Base-by-base conservation (phyloP, 1,140 invertebrate species). In the Euura lappo region DNA sequence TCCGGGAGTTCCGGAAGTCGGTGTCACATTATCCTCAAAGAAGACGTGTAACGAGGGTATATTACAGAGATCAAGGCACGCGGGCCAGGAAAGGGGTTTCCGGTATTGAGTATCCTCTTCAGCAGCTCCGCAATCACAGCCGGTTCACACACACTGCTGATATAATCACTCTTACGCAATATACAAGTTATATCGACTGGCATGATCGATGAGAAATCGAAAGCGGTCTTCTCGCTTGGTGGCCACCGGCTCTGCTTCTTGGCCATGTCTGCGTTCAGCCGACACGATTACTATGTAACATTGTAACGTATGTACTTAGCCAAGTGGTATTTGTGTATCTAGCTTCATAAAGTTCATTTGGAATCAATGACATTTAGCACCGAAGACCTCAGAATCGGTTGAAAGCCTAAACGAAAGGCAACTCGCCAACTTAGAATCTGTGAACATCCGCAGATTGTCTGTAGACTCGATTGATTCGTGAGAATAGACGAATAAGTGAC, bases 201-300 rank as follows among this genome's bases (percentile, higher is more conserved):
- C 28, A 28, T 60, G 51, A 60, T 60, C 51, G 51, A 60, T 60
- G 51, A 60, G 51, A 60, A 60, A 60, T 60, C 51, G 51, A 60
- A 60, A 60, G 51, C 51, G 8, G 4, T n/a, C 51, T 60, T 60
- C 3, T 60, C 51, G 10, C 51, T 60, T n/a, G 28, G 28, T 1
- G 28, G 28, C 28, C 5, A 3, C 13, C 51, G 10, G 8, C 51
- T 60, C 5, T 11, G 8, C 13, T 6, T 60, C 51, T 60, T 6
- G 10, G 8, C 13, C 13, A 11, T 28, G 8, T 60, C 51, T 1
- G 3, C 13, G 8, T 51, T 51, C n/a, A 7, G 7, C 47, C 47
- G 7, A 8, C 7, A n/a, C 51, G 11, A 51, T 11, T 11, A 6
- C 13, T 8, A n/a, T 11, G 13, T n/a, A n/a, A 60, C 13, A 11